These are phyloP conservation scores for Stenodera caucasica DNA, from an alignment of 2,888 invertebrate genomes.

Conservation along the genomic window DNA sequence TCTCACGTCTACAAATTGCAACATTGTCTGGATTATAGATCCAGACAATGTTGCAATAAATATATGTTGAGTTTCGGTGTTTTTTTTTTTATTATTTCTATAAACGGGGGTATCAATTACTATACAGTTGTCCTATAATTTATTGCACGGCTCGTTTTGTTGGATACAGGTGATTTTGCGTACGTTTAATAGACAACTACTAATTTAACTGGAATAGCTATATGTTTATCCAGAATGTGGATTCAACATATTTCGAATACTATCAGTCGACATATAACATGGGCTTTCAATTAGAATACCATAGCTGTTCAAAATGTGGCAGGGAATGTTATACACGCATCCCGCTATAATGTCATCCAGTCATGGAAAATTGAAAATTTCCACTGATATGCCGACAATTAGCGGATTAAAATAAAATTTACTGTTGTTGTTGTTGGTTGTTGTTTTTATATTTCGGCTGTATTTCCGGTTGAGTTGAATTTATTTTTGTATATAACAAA, in stretches of 20 bases:
- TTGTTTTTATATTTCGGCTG: neutral
- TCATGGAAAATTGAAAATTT: neutral
- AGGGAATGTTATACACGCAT: slow-evolving; percentile 29
- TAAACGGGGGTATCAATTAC: neutral
- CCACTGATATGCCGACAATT: neutral
- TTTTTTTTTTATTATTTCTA: neutral
- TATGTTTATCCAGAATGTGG: neutral
- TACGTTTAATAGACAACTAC: neutral
- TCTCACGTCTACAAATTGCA: slow-evolving; percentile 9
- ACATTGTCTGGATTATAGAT: neutral
- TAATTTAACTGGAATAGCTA: neutral
- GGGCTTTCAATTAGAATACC: slow-evolving; percentile 29
- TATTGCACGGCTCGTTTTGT: neutral
- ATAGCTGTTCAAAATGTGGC: slow-evolving; percentile 25
- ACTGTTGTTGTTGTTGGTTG: neutral
- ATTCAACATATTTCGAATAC: slow-evolving; percentile 26
- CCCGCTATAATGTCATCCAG: slow-evolving; percentile 22
- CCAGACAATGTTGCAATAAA: neutral
- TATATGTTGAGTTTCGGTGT: no score
- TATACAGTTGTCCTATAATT: neutral
- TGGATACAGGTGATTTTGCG: neutral
- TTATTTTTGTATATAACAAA: neutral
- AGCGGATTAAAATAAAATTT: slow-evolving; percentile 3
- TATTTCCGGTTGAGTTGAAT: neutral
- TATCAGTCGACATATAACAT: slow-evolving; percentile 15